Conservation (phyloP, 2,797 vertebrate genomes). For the Brachymystax lenok region DNA sequence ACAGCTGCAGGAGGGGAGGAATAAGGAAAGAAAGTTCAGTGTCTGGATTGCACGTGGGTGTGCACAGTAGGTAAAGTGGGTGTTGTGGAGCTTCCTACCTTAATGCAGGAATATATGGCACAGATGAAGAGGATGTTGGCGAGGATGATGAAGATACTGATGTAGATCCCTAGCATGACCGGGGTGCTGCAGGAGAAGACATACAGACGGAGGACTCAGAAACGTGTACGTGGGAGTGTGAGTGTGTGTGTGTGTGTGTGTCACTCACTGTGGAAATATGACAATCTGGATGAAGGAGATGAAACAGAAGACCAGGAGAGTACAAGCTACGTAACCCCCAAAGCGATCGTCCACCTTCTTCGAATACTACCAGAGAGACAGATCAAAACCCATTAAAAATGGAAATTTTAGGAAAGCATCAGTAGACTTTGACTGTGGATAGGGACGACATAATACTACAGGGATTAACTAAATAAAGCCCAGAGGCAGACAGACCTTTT, state of each 20-base stretch:
- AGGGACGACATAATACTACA: background rate
- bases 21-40: background rate
- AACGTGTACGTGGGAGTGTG: background rate
- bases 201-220: background rate
- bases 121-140: constrained; percentile 88
- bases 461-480: background rate
- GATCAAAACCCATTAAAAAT: background rate
- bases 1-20: constrained; percentile 72
- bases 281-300: constrained; percentile 93
- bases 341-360: constrained; percentile 94
- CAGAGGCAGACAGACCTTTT: constrained; percentile 78
- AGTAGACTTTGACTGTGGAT: background rate
- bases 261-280: constrained; percentile 89
- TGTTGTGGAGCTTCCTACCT: constrained; percentile 66
- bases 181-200: constrained; percentile 76
- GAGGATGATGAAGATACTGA: constrained; percentile 86
- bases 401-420: background rate
- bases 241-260: background rate
- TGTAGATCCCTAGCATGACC: constrained; percentile 88
- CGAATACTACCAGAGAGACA: constrained; percentile 79
- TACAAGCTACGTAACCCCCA: constrained; percentile 90
- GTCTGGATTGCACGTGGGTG: background rate
- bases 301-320: constrained; percentile 93
- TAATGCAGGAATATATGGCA: constrained; percentile 89
- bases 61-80: background rate